These are phyloP conservation scores for Canis aureus DNA, from an alignment of 2,113 vertebrate genomes.

Conservation along the genomic window DNA sequence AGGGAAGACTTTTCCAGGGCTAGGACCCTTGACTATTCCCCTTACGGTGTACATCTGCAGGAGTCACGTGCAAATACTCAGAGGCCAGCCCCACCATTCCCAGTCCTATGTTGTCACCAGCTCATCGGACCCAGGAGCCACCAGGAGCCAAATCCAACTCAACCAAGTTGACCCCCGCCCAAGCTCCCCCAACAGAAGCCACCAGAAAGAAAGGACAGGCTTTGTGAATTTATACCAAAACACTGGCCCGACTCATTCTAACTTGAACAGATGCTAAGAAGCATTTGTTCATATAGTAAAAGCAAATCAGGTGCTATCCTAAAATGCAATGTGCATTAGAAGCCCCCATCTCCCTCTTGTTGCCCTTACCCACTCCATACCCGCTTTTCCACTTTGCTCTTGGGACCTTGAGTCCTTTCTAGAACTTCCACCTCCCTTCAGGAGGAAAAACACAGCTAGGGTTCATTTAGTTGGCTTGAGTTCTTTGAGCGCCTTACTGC, in stretches of 20 bases:
- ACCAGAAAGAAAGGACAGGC: background rate
- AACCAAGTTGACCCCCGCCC: background rate
- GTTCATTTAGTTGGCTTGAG: background rate
- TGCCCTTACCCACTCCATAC: background rate
- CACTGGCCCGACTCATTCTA: background rate
- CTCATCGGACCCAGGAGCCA: background rate
- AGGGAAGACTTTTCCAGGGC: background rate
- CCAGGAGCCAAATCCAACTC: background rate
- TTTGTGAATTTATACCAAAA: background rate
- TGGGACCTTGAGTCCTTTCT: fast-evolving
- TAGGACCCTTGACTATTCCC: background rate
- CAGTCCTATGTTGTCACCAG: background rate
- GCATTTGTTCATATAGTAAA: background rate
- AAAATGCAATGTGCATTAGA: background rate
- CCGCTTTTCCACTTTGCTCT: background rate
- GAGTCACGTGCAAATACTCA: background rate
- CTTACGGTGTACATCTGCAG: background rate
- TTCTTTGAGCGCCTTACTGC: background rate
- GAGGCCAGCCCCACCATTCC: no score
- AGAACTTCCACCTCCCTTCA: background rate
- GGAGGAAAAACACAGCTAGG: fast-evolving
- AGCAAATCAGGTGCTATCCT: background rate
- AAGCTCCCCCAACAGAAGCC: background rate
- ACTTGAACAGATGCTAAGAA: background rate
- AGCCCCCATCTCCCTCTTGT: background rate